Evolutionary conservation across 2,888 invertebrate species (phyloP).

Genomic region (Notocelia uddmanniana): DNA sequence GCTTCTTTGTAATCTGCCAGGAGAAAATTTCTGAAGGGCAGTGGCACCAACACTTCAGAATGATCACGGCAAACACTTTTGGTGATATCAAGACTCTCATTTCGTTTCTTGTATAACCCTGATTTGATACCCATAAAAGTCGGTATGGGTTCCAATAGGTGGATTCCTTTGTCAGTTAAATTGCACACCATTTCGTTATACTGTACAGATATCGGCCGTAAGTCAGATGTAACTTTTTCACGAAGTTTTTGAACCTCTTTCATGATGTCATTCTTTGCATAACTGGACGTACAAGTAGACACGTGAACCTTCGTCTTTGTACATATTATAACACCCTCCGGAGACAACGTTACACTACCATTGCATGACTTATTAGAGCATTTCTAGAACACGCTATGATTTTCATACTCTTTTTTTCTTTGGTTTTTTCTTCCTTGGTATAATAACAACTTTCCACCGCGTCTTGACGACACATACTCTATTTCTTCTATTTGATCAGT

Average conservation of each 20-base stretch:
- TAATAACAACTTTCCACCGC: neutral
- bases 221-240: conserved; percentile 5
- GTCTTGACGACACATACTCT: conserved; percentile 7
- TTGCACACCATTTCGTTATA: conserved; percentile 9
- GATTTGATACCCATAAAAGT: neutral
- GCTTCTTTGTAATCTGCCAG: conserved; percentile 2
- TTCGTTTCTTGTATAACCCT: conserved; percentile 9
- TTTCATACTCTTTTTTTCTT: conserved; percentile 4
- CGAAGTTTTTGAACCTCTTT: neutral
- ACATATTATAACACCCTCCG: conserved; percentile 2
- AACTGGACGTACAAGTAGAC: neutral
- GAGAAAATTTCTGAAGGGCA: conserved; percentile 1
- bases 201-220: conserved; percentile 2
- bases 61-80: conserved; percentile 12
- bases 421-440: conserved; percentile 1
- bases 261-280: neutral
- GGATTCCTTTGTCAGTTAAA: conserved; percentile 10
- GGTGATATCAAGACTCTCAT: conserved; percentile 9
- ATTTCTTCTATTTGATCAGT: conserved; percentile 7
- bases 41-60: neutral
- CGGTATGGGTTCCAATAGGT: conserved; percentile 4
- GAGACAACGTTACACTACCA: conserved; percentile 5
- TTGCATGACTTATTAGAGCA: conserved; percentile 2
- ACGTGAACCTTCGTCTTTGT: neutral
- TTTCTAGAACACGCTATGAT: neutral